Base-by-base conservation (phyloP, 2,888 invertebrate genomes). In the Arrhopalites spinosus region DNA sequence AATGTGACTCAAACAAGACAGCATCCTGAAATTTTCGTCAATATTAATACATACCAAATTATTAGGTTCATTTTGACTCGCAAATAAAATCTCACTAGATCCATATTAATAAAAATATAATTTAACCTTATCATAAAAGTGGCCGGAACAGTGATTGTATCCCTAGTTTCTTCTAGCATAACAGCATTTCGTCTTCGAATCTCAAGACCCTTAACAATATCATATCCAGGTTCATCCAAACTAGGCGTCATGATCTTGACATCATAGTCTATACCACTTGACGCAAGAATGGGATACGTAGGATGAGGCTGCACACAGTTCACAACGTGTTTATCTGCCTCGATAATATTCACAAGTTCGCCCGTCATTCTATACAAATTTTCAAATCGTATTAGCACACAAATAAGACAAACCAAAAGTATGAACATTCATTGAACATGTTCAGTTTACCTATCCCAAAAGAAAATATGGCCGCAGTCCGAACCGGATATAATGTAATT, bases 191-290 rank as follows among this genome's bases (percentile, higher is more conserved):
- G 88, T 84, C 66, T 25, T 27, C 47, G 20, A 13, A 73, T 23
- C 47, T 64, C 53, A 13, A 25, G 50, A 20, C 47, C 63, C 20
- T 66, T 50, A 17, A 43, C 30, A 7, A 17, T 23, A 29, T 73
- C 66, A 25, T 53, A 73, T 3, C 27, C 25, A 7, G 64, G 20
- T 29, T 73, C 73, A 1, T 36, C 11, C 1, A 36, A 53, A 17
- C 29, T 43, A 0, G 94, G 94, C 1, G 91, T 89, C 93, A 93
- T 94, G 0, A 94, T 85, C 86, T 94, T 94, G 30, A 94, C 89
- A 84, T 94, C 93, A 84, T 94, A 93, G 84, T 94, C 94, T 78
- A 94, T 94, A n/a, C 94, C 94, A 78, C 93, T 93, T 15, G 93
- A 91, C 0, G 93, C 93, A 64, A 94, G 85, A 83, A 91, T 87